Base-by-base conservation (phyloP, 1,140 invertebrate species). In the Heliconius hewitsoni region DNA sequence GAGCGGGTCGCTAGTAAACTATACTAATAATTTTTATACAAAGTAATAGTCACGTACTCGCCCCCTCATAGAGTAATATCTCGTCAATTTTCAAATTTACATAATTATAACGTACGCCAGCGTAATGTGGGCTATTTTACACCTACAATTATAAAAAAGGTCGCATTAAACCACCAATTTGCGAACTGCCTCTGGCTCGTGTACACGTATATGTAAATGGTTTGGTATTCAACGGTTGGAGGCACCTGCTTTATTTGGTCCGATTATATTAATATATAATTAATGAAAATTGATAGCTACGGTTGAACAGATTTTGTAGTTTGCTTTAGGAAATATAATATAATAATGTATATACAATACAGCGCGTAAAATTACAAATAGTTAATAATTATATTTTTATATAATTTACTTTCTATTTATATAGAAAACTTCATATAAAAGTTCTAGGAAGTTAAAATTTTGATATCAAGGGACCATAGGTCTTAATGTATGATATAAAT, bases 141-240 rank as follows among this genome's bases (percentile, higher is more conserved):
- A 78, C 80, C 80, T 81, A 81, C 80, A 72, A 81, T 81, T 81
- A 81, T 78, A 72, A 79, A 79, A 79, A 76, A 72, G 77, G 82
- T 82, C 81, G 78, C 75, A 84, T 78, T 74, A 81, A 87, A 85
- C 82, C 84, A 76, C 81, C 85, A 87, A 90, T 89, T 88, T 83
- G 81, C 82, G 76, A 85, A 73, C 81, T 77, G 81, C 78, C 80
- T 70, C 72, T 77, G 71, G 80, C 78, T 79, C 78, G 78, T 85
- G 83, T 57, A 6, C 23, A 57, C n/a, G n/a, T 81, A 74, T 19
- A 19, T 52, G 50, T 82, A 86, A 81, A 81, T 86, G 81, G 71
- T 81, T 81, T 79, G 77, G n/a, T 73, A 79, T 46, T 60, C 76
- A 77, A 77, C 75, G 82, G 73, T 74, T 80, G 42, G 75, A 73